Evolutionary conservation across 2,888 invertebrate species (phyloP), one percentile per base, ranked within the genome.

Genomic region (Augiades crinisus): DNA sequence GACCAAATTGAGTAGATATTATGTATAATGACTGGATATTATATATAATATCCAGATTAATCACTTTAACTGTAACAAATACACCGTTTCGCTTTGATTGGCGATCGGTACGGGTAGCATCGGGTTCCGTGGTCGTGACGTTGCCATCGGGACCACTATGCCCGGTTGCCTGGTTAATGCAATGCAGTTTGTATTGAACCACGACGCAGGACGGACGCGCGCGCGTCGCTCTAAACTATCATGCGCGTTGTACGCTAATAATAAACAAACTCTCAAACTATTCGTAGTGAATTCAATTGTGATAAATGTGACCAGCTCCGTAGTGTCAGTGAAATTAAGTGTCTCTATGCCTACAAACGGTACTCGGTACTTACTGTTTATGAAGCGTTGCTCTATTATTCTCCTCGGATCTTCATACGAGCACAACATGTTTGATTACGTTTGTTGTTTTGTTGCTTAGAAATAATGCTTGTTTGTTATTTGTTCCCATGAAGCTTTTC

Each of bases 371-470:
- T 72, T 68, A 59, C 61, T 61, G 67, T 63, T 61, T 62, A 62
- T 67, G 64, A 60, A 72, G 58, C 64, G 65, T 65, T 65, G 64
- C 63, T 63, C 67, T 72, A 72, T 70, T 64, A 64, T 70, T 63
- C 64, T 71, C 70, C 74, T 76, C 73, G 66, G 65, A 77, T 70
- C 71, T 74, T 71, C 73, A 71, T 78, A 78, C 72, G 76, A 78
- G 74, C 70, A 67, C 78, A 83, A 83, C 84, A 82, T 73, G 81
- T 81, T 83, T 79, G 76, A 78, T 82, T 81, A 75, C 74, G 75
- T 81, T 84, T 81, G 81, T 85, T 85, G 81, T 86, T 85, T 80
- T 82, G 83, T 82, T 83, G 67, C 79, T 72, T 78, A 80, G 81
- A 82, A 37, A 30, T 80, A 83, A n/a, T 82, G 82, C 81, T 53